Evolutionary conservation across 2,888 invertebrate genomes (phyloP), one percentile per base, ranked within the genome.

Genomic region (Drosophila dives): DNA sequence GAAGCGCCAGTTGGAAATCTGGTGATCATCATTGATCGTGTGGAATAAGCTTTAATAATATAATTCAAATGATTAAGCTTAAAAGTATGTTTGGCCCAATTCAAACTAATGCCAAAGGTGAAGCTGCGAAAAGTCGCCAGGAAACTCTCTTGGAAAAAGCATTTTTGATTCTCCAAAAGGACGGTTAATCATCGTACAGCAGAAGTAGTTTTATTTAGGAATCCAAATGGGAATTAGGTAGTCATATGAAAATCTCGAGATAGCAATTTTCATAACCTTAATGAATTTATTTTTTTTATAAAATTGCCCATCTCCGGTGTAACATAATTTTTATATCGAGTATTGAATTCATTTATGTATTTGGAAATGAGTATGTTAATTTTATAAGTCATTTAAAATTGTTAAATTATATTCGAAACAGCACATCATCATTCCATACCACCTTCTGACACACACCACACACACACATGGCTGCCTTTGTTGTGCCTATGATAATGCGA

Each of bases 31-130:
- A 86, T 96, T 94, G 81, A 97, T 96, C 77, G 45, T 20, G 45
- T 20, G 20, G 15, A 2, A 45, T 8, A 7, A 20, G 7, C 20
- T 45, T 20, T 20, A 7, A 20, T 23, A 45, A 2, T 20, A 15
- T 15, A 98, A 91, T 98, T 97, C 91, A 98, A 94, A 92, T 97
- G 97, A 92, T 97, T 97, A 71, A 97, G 96, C 94, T 97, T 95
- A 89, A 95, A 95, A 59, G 91, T 92, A 93, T 97, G 97, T 86
- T 97, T 97, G 82, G 96, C 97, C 80, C 98, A 98, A 92, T 97
- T 97, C 64, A 97, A 94, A 1, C 97, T 97, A 29, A 98, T 96
- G 32, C 97, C 97, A 45, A 96, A 92, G 10, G 97, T 97, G 49
- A 98, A 93, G 23, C 97, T 93, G 20, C 95, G 94, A 2, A 98